Percentiles rank a stretch among this genome's conserved stretches.
phyloP scores from a whole-genome alignment of 2,888 invertebrate genomes.

The Argyresthia albistria region DNA sequence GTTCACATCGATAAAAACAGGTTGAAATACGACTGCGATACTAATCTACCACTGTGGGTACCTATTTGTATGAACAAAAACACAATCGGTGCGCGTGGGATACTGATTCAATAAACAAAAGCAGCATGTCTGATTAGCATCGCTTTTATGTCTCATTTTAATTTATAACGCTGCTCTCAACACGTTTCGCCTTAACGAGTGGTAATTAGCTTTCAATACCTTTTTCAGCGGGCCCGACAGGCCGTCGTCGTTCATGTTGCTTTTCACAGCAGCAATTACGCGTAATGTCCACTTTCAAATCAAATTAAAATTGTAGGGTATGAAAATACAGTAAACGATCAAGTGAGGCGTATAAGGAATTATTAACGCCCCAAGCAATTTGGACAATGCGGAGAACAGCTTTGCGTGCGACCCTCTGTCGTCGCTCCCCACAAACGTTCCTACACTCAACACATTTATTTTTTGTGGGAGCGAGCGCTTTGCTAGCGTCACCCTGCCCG shows the following conservation, averaged over 20 bases:
- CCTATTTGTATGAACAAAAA: slow-evolving; percentile 20
- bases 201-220: slow-evolving; percentile 9
- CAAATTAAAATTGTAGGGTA: slow-evolving; percentile 21
- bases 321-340: slow-evolving; percentile 17
- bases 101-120: slow-evolving; percentile 51
- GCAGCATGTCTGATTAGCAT: slow-evolving; percentile 33
- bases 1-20: not conserved
- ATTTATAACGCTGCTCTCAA: slow-evolving; percentile 13
- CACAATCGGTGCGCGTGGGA: slow-evolving; percentile 40
- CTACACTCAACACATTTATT: slow-evolving; percentile 33
- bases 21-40: slow-evolving; percentile 1
- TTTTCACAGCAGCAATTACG: not conserved
- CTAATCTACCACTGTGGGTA: not conserved
- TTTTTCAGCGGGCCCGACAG: slow-evolving; percentile 1
- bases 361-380: slow-evolving; percentile 51
- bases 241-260: not conserved
- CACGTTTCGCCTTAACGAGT: slow-evolving; percentile 13
- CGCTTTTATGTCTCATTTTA: slow-evolving; percentile 31
- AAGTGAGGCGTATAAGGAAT: slow-evolving; percentile 45
- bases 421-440: slow-evolving; percentile 25
- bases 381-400: slow-evolving; percentile 41
- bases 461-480: slow-evolving; percentile 23
- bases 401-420: slow-evolving; percentile 26
- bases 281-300: slow-evolving; percentile 9
- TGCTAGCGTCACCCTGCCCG: slow-evolving; percentile 1